Evolutionary conservation across 2,797 vertebrate species (phyloP).

Genomic region (Dipus sagitta): DNA sequence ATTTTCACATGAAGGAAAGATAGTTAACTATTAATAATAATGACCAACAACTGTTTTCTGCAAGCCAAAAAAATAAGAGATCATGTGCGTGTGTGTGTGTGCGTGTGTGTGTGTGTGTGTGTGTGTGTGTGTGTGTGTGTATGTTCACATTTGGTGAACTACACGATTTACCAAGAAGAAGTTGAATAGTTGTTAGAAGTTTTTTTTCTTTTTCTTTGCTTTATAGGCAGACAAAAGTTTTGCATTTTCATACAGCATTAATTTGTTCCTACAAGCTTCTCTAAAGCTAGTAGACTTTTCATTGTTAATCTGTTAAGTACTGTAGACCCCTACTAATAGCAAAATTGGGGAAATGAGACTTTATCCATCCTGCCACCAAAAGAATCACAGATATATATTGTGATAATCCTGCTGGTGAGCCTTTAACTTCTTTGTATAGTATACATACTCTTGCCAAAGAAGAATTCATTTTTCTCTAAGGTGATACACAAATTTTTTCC

Average conservation of each 20-base stretch:
- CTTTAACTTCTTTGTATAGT: not conserved
- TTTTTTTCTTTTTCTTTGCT: not conserved
- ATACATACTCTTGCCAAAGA: conserved; percentile 1
- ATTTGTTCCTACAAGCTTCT: not conserved
- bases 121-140: too few relatives aligned
- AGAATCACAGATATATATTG: not conserved
- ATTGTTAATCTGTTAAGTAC: not conserved
- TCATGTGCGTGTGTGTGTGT: not conserved
- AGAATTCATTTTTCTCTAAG: conserved; percentile 11
- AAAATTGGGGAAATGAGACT: not conserved
- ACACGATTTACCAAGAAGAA: not conserved
- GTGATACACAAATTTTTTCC: not conserved
- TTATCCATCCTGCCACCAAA: not conserved
- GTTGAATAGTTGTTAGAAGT: not conserved
- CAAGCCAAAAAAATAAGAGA: not conserved
- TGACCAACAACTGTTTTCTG: not conserved
- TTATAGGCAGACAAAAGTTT: not conserved
- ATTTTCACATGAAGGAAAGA: not conserved
- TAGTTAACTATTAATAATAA: conserved; percentile 3
- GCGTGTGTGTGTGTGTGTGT: too few relatives aligned
- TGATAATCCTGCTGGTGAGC: not conserved
- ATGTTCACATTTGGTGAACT: not conserved
- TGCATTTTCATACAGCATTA: not conserved
- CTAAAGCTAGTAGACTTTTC: not conserved
- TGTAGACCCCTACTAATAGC: not conserved